Percentiles rank a stretch among this genome's conserved stretches.
Conservation (phyloP, 2,888 invertebrate genomes). For the Agrilus mali region DNA sequence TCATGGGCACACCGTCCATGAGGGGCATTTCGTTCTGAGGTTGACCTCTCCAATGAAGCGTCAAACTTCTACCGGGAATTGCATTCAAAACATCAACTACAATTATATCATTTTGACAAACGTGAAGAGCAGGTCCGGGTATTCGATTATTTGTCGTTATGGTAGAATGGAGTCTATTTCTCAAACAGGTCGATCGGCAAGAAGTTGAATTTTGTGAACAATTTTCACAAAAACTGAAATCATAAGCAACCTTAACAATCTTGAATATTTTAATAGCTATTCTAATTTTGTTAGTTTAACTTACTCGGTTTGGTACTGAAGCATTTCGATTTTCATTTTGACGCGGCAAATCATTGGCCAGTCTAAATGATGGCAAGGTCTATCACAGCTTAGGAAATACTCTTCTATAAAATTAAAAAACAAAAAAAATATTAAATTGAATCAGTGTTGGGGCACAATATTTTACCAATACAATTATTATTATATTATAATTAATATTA, state of each 20-base stretch:
- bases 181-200: conserved; percentile 49
- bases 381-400: conserved; percentile 59
- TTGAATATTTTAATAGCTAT: too few species aligned
- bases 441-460: too few species aligned
- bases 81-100: conserved; percentile 61
- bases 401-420: conserved; percentile 40
- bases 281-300: not conserved
- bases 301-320: conserved; percentile 52
- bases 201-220: conserved; percentile 49
- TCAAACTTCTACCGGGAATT: conserved; percentile 51
- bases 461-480: too few species aligned
- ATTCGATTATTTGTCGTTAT: conserved; percentile 55
- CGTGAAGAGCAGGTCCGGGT: conserved; percentile 50
- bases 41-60: conserved; percentile 74
- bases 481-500: too few species aligned
- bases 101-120: conserved; percentile 59
- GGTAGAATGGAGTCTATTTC: conserved; percentile 28
- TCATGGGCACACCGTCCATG: conserved; percentile 66
- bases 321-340: conserved; percentile 62
- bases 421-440: not conserved
- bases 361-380: conserved; percentile 62
- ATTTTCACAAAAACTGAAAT: conserved; percentile 47
- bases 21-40: conserved; percentile 52
- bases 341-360: conserved; percentile 73
- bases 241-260: not conserved